Conservation (phyloP, 2,888 invertebrate species). For the Tetranychus truncatus region DNA sequence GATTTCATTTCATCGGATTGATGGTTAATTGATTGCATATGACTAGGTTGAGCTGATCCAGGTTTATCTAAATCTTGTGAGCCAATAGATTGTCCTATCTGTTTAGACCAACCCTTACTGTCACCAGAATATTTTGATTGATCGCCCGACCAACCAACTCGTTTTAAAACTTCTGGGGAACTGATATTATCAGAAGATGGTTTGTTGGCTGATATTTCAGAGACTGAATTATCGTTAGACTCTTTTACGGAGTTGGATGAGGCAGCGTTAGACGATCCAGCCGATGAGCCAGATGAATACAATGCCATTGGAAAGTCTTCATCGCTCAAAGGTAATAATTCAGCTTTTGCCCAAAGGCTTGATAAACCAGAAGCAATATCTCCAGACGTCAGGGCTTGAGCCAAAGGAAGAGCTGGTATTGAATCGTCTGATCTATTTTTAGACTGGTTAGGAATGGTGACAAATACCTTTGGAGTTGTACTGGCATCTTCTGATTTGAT, state of each 20-base stretch:
- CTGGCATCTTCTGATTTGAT: not conserved
- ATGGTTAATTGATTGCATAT: not conserved
- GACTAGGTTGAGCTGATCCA: not conserved
- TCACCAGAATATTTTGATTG: not conserved
- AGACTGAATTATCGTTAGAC: not conserved
- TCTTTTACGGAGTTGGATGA: not conserved
- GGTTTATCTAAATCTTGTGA: not conserved
- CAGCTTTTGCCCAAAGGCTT: not conserved
- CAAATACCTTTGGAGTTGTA: not conserved
- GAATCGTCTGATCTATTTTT: not conserved
- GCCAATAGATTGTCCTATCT: not conserved
- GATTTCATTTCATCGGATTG: not conserved
- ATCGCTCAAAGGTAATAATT: not conserved
- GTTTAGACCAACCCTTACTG: not conserved
- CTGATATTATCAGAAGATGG: slow-evolving; percentile 15
- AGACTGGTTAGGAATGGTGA: not conserved
- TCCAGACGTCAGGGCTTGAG: not conserved
- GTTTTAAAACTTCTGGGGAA: slow-evolving; percentile 20
- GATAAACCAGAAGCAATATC: not conserved
- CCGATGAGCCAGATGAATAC: not conserved
- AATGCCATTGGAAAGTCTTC: slow-evolving; percentile 4
- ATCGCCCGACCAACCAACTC: slow-evolving; percentile 18
- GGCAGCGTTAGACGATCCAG: not conserved
- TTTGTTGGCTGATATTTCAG: not conserved
- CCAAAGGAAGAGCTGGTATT: not conserved